Percentiles rank a stretch among this genome's conserved stretches.
These are phyloP conservation scores for Micoletzkya japonica DNA, from an alignment of 2,888 invertebrate genomes.

Conservation along the genomic window DNA sequence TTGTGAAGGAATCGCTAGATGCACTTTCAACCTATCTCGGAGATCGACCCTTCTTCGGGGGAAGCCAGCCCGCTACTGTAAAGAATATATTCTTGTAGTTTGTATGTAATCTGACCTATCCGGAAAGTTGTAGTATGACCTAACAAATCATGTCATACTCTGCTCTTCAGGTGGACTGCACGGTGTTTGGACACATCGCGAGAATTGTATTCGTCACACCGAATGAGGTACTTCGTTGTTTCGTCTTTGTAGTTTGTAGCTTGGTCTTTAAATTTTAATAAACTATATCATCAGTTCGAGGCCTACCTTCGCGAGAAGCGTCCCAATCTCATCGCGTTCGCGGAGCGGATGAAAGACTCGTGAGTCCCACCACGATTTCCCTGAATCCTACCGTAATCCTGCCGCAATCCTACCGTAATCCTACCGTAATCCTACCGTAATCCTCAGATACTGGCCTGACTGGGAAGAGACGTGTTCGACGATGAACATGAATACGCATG, in stretches of 20 bases:
- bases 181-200: conserved; percentile 17
- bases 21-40: conserved; percentile 10
- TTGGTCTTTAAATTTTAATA: not conserved
- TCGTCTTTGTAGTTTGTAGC: not conserved
- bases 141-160: too few relatives aligned
- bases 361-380: not conserved
- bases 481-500: conserved; percentile 22
- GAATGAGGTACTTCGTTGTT: not conserved
- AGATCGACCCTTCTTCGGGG: conserved; percentile 12
- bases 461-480: conserved; percentile 24
- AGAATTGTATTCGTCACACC: conserved; percentile 3
- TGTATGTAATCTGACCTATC: not conserved
- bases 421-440: not conserved
- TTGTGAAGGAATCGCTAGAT: not conserved
- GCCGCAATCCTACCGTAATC: not conserved
- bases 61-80: conserved; percentile 14
- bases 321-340: conserved; percentile 7
- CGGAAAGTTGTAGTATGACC: not conserved
- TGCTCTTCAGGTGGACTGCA: conserved; percentile 9
- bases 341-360: conserved; percentile 2
- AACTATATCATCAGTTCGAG: not conserved
- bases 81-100: not conserved
- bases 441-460: conserved; percentile 20
- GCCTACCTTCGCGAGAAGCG: not conserved
- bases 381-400: not conserved